A percentile compares a stretch with the other conserved stretches of the same genome.
Conservation (phyloP, 1,140 invertebrate genomes). For the Trinorchestia longiramus region DNA sequence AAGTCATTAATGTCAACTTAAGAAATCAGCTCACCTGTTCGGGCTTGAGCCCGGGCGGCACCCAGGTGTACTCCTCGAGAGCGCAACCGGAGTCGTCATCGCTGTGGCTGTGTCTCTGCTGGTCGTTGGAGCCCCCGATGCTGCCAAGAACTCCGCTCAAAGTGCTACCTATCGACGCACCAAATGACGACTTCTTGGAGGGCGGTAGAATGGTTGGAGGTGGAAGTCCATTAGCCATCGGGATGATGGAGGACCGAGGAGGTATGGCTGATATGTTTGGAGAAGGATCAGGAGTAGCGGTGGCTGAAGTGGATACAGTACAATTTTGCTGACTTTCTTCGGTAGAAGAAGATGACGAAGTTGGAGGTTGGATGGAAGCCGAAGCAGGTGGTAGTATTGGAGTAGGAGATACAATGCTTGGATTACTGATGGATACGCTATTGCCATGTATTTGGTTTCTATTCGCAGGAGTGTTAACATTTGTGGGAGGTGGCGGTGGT, state of each 20-base stretch:
- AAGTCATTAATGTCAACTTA: neutral
- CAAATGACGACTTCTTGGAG: constrained; percentile 67
- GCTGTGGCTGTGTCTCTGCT: constrained; percentile 90
- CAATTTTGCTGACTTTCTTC: neutral
- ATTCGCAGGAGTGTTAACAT: neutral
- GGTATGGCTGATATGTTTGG: neutral
- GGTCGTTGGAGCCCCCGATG: constrained; percentile 73
- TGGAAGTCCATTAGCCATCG: constrained; percentile 31
- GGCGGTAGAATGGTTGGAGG: constrained; percentile 67
- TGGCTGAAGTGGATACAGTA: neutral
- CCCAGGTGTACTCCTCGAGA: constrained; percentile 98
- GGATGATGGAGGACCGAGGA: constrained; percentile 50
- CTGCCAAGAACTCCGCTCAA: constrained; percentile 69
- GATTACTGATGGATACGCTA: neutral
- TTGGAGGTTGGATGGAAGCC: neutral
- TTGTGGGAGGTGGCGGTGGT: neutral
- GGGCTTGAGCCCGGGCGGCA: constrained; percentile 92
- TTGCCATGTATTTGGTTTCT: neutral
- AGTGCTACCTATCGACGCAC: constrained; percentile 63
- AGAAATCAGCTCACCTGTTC: constrained; percentile 83
- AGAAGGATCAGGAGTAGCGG: constrained; percentile 55
- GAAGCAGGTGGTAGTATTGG: neutral
- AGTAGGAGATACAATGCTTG: neutral
- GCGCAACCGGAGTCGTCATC: constrained; percentile 98
- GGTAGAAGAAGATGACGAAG: neutral